These are phyloP conservation scores for Epizoanthus scotinus DNA, from an alignment of 92 coral and sea anemone species.

Conservation along the genomic window DNA sequence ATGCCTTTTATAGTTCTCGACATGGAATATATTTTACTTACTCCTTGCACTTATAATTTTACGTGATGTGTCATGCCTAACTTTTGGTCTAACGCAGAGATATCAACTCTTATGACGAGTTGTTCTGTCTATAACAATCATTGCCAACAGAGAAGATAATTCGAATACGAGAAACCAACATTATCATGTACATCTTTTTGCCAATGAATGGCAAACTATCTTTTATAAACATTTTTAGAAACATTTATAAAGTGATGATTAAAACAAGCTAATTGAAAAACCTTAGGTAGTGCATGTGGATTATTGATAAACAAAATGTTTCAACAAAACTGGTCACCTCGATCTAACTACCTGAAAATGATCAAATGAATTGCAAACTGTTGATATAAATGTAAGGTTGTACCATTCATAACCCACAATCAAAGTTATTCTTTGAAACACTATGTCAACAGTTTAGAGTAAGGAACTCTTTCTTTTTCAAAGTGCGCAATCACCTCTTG, in stretches of 20 bases:
- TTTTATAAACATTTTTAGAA: no score
- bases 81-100: not conserved
- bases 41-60: not conserved
- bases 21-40: not conserved
- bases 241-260: no score
- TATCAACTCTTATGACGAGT: not conserved
- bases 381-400: not conserved
- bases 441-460: not conserved
- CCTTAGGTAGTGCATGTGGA: no score
- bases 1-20: not conserved
- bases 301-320: no score
- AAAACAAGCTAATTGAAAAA: no score
- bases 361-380: not conserved
- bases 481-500: not conserved
- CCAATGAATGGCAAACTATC: no score
- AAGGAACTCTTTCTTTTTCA: not conserved
- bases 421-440: not conserved
- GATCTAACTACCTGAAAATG: no score
- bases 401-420: not conserved
- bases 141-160: no score
- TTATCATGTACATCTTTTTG: no score
- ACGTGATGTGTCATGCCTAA: not conserved
- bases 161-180: no score
- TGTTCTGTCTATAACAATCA: not conserved
- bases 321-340: no score